A percentile compares a stretch with the other conserved stretches of the same genome.
Conservation (phyloP, 2,113 vertebrate species). For the Heterochromis multidens region DNA sequence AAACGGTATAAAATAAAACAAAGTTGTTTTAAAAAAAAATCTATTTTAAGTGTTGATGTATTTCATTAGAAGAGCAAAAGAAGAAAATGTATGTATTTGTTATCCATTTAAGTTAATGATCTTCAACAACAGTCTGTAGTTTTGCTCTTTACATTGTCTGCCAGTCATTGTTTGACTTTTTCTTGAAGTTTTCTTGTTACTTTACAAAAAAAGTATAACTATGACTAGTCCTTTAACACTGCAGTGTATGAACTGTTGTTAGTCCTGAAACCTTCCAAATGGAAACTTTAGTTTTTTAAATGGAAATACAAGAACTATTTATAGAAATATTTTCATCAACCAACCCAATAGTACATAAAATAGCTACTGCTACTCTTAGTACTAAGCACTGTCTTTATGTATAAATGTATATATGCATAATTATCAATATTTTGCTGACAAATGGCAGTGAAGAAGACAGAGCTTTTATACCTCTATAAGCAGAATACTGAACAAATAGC, state of each 20-base stretch:
- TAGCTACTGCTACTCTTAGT: background rate
- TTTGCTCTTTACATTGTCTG: rapidly evolving
- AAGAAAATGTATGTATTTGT: background rate
- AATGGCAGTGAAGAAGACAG: rapidly evolving
- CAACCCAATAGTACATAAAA: background rate
- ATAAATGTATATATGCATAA: background rate
- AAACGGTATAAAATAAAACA: too few relatives aligned
- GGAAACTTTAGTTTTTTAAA: background rate
- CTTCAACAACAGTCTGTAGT: background rate
- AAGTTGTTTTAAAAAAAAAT: too few relatives aligned
- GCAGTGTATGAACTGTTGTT: background rate
- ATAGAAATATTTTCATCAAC: background rate
- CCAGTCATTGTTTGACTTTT: background rate
- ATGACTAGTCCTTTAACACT: background rate
- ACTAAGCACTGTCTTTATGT: rapidly evolving
- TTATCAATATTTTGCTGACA: background rate
- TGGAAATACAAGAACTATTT: background rate
- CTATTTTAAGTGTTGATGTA: too few relatives aligned
- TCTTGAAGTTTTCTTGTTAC: background rate
- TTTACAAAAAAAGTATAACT: background rate
- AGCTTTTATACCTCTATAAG: background rate
- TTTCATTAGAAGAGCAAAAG: too few relatives aligned
- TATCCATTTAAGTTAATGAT: background rate
- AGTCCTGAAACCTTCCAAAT: background rate
- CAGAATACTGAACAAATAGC: background rate